Evolutionary conservation across 2,888 invertebrate genomes (phyloP), one percentile per base, ranked within the genome.

Genomic region (Dryococelus australis): DNA sequence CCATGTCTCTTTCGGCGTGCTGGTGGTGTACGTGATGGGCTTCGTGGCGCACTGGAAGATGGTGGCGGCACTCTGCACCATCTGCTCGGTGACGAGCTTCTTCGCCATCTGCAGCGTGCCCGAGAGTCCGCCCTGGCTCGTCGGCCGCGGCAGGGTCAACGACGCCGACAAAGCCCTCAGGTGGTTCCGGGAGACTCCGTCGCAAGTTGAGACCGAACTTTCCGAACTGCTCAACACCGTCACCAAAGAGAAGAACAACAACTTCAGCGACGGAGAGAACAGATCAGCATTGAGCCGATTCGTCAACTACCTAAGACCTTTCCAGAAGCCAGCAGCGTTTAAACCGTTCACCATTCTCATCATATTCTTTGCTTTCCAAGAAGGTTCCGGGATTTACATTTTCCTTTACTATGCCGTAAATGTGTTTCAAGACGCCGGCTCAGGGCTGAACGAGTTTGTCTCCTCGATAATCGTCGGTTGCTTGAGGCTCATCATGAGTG

Each of bases 341-440:
- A 96, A 95, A 90, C 96, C 96, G 0, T 96, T 96, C 91, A 91
- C 94, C 4, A 93, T 96, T 43, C 92, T 96, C 1, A 93, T 96
- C 4, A 91, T 94, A 0, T 96, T 96, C 92, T 95, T 96, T 91
- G 92, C 95, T 16, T 94, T 95, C 90, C 96, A 96, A 93, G 96
- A 96, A 91, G 93, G 96, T 90, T 95, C 95, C 0, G 96, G 96
- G 0, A 95, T 96, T 86, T 96, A 96, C 91, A 94, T 96, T 0
- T 95, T 96, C 78, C 91, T 96, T 83, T 96, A 95, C 90, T 96
- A 96, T 91, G 95, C 96, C 0, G 96, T 96, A 0, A 95, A 94
- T 88, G 95, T 96, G 90, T 95, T 96, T 91, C 94, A 95, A 43
- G 95, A 95, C 26, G 95, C 96, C 20, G 95, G 95, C 4, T 93